Percentiles rank a stretch among this genome's conserved stretches.
Conservation (phyloP, 92 coral and sea anemone species). For the Porites evermanni region DNA sequence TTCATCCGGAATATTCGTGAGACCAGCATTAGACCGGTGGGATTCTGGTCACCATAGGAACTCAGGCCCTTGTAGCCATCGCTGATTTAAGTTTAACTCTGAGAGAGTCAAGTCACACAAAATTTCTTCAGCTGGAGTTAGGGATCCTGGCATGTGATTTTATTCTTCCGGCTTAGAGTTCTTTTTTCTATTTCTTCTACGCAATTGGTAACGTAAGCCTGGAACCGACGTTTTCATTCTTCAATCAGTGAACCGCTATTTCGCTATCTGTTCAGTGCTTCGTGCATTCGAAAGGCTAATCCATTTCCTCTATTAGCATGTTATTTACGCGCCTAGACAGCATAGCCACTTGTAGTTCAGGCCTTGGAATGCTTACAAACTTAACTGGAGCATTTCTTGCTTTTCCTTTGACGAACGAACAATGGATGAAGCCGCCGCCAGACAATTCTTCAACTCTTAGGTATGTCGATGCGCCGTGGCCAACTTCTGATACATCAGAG, state of each 20-base stretch:
- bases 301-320: conserved; percentile 39
- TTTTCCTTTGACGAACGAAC: conserved; percentile 38
- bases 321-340: conserved; percentile 15
- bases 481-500: background rate
- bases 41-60: conserved; percentile 36
- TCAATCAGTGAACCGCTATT: conserved; percentile 44
- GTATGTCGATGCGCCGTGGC: background rate
- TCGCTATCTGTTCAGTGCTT: conserved; percentile 43
- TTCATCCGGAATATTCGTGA: conserved; percentile 28
- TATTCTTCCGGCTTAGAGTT: conserved; percentile 44
- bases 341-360: conserved; percentile 5
- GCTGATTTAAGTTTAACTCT: conserved; percentile 32
- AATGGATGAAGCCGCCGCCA: conserved; percentile 11
- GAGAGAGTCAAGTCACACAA: conserved; percentile 47
- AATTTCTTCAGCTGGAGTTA: conserved; percentile 58
- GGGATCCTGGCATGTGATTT: conserved; percentile 44
- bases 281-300: background rate
- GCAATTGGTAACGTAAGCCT: conserved; percentile 56
- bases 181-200: conserved; percentile 52
- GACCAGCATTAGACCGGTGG: background rate
- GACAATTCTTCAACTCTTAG: conserved; percentile 53
- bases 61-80: conserved; percentile 63
- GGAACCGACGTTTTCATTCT: conserved; percentile 65
- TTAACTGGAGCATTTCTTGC: too few relatives aligned
- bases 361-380: too few relatives aligned